These are phyloP conservation scores for Typhlomys cinereus DNA, from an alignment of 2,113 vertebrate species.

Conservation along the genomic window DNA sequence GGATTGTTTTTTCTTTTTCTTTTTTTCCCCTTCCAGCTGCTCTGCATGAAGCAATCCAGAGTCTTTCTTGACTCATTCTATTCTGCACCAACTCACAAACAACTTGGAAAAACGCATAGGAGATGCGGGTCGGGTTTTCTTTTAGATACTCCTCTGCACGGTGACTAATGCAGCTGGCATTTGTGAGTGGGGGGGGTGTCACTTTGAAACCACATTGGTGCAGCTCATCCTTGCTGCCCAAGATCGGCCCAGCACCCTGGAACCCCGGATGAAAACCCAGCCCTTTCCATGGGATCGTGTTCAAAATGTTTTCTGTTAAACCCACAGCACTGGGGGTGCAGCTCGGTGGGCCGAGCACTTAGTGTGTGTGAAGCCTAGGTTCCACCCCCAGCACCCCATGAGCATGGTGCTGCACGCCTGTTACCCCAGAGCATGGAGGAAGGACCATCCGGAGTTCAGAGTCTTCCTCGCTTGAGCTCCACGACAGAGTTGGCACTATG, in stretches of 20 bases:
- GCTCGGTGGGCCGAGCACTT: neutral
- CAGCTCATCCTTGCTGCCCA: neutral
- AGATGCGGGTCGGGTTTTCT: slow-evolving; percentile 55
- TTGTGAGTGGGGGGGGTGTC: too few species aligned
- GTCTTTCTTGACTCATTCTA: slow-evolving; percentile 2
- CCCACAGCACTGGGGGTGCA: neutral
- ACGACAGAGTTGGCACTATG: neutral
- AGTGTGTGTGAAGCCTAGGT: neutral
- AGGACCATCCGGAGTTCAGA: neutral
- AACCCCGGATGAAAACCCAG: neutral
- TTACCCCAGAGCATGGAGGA: neutral
- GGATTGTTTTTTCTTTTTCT: neutral
- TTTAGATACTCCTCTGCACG: slow-evolving; percentile 36
- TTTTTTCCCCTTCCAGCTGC: neutral
- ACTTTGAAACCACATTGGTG: neutral
- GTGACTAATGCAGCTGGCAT: slow-evolving; percentile 71
- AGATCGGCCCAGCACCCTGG: neutral
- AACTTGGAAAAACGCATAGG: slow-evolving; percentile 59
- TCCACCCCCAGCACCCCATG: neutral
- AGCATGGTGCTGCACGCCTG: neutral
- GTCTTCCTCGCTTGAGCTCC: neutral
- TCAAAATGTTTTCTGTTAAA: slow-evolving; percentile 35
- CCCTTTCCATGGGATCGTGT: neutral
- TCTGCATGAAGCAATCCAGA: neutral
- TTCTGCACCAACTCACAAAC: slow-evolving; percentile 59